Base-by-base conservation (phyloP, 2,797 vertebrate species). In the Merluccius polli region DNA sequence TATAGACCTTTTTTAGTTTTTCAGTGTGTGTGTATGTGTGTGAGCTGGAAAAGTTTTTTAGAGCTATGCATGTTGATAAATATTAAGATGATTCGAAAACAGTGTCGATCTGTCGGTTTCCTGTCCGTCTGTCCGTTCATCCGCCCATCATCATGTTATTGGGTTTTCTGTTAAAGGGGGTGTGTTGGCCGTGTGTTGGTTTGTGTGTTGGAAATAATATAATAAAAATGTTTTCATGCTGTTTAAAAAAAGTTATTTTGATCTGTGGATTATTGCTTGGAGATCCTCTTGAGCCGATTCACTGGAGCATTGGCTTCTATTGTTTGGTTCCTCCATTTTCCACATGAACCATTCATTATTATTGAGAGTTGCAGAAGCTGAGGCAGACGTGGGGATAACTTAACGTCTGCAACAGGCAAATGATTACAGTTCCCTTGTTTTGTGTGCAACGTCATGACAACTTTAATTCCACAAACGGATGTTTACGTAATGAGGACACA, bases 401-500 rank as follows among this genome's bases (percentile, higher is more conserved):
- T 83, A 82, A 84, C 87, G 77, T 75, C 73, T 75, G 75, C 13
- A 83, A 82, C 18, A 74, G 75, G 74, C 72, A 80, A 75, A 80
- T 78, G 85, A 84, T 84, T 81, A 82, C 77, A 68, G 73, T 75
- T 72, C 77, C 48, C 72, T 41, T 18, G 35, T 73, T 79, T 59
- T 67, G 78, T 79, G 30, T 73, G 76, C 44, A 80, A 86, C 80
- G 81, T 86, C 81, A 77, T 81, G 89, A 85, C 89, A 89, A 88
- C 87, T 90, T 88, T 91, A 91, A 92, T 91, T 90, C 87, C 76
- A 79, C 86, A 89, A 91, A 93, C 88, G 87, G 89, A 90, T 85
- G 89, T 89, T 90, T 90, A 91, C 86, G 85, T n/a, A 75, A 83
- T 73, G 81, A 75, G 29, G 3, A 83, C 82, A 84, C 82, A 84